Evolutionary conservation across 2,113 vertebrate species (phyloP).

Genomic region (Orthonyx spaldingii): DNA sequence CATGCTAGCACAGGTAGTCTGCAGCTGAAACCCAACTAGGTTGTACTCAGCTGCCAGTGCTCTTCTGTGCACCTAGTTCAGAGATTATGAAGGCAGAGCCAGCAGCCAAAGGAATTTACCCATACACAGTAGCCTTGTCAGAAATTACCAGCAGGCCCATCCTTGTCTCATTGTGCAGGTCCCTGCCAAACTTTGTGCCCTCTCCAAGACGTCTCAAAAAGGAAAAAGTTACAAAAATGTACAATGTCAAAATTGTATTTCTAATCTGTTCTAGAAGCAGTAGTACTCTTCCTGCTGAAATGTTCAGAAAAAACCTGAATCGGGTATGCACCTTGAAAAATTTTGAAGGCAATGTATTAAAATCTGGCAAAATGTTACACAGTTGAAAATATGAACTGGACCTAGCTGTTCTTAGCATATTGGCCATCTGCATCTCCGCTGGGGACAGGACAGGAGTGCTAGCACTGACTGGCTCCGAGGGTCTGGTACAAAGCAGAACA

Average conservation of each 20-base stretch:
- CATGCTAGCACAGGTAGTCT: neutral
- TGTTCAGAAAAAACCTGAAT: neutral
- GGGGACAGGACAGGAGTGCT: neutral
- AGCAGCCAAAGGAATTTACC: neutral
- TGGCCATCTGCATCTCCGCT: neutral
- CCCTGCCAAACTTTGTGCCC: neutral
- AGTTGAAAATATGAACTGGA: neutral
- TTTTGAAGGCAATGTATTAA: neutral
- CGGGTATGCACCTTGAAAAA: neutral
- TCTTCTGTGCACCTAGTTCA: neutral
- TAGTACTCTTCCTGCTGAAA: neutral
- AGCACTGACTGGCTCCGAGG: neutral
- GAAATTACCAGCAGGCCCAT: neutral
- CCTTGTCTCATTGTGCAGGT: neutral
- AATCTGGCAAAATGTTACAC: neutral
- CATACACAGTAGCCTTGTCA: neutral
- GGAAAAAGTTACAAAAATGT: neutral
- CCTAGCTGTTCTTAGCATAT: neutral
- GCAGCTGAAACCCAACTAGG: neutral
- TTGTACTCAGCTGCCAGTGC: neutral
- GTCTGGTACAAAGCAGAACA: neutral
- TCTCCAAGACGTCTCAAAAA: neutral
- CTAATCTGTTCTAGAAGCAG: neutral
- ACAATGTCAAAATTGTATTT: neutral
- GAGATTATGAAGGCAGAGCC: neutral